Evolutionary conservation across 2,888 invertebrate genomes (phyloP), one percentile per base, ranked within the genome.

Genomic region (Erpobdella octoculata): DNA sequence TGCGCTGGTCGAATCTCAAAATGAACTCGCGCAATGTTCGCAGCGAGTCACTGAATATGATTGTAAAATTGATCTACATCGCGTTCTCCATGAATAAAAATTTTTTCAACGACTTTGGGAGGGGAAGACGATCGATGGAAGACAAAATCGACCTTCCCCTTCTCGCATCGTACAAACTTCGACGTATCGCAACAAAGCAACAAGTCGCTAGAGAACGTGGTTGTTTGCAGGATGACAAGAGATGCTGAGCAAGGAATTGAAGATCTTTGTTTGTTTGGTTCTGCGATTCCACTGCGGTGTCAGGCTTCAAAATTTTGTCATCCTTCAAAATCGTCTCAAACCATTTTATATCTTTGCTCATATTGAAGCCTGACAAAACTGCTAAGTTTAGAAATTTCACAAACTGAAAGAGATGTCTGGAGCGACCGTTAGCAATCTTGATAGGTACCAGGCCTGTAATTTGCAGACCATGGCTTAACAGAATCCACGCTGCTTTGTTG

Each of bases 261-360:
- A n/a, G 28, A 2, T 53, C 53, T n/a, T 53, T 9, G 18, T 53
- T 28, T n/a, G n/a, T n/a, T 21, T 53, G 8, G 53, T 1, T n/a
- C 1, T 5, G n/a, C 6, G 53, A 53, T n/a, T n/a, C n/a, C n/a
- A n/a, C n/a, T n/a, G n/a, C n/a, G n/a, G n/a, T n/a, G n/a, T n/a
- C n/a, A n/a, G n/a, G n/a, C n/a, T n/a, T n/a, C n/a, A n/a, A n/a
- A n/a, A n/a, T n/a, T n/a, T n/a, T n/a, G 53, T 53, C 28, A 35
- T 31, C 33, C n/a, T 33, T 62, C 31, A 62, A 35, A 8, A 35
- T 31, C n/a, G 8, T 5, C 31, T 62, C 62, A 31, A 31, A 62
- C 62, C 62, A 62, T 62, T 62, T 62, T 31, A 62, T n/a, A 28
- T 62, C 35, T 31, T 35, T 62, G 28, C 33, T n/a, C 8, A 31